Conservation (phyloP, 2,888 invertebrate genomes). For the Seira sanloemensis region DNA sequence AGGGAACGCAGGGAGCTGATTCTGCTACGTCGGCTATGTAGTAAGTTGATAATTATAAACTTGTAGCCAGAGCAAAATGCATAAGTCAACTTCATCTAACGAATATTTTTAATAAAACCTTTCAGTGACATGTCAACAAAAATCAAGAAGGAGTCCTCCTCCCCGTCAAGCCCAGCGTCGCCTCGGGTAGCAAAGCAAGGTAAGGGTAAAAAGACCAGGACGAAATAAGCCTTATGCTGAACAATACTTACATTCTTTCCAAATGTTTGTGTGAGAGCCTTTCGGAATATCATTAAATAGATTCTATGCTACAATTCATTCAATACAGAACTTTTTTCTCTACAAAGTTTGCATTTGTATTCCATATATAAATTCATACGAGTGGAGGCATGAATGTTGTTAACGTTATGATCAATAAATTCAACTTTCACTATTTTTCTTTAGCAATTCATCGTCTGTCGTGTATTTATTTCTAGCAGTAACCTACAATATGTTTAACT, state of each 20-base stretch:
- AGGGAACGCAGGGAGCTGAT: constrained; percentile 92
- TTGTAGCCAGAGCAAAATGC: too few relatives aligned
- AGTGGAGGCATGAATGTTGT: too few relatives aligned
- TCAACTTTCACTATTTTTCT: neutral
- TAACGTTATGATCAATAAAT: neutral
- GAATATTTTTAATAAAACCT: neutral
- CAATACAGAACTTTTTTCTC: neutral
- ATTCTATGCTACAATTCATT: too few relatives aligned
- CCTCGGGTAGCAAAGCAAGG: constrained; percentile 82
- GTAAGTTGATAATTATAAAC: too few relatives aligned
- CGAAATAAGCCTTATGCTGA: constrained; percentile 74
- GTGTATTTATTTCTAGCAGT: too few relatives aligned
- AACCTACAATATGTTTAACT: too few relatives aligned
- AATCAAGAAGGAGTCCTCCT: constrained; percentile 48
- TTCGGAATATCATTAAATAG: too few relatives aligned
- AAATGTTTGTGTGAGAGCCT: neutral
- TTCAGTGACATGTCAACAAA: constrained; percentile 72
- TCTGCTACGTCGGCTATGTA: constrained; percentile 88
- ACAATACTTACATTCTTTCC: neutral
- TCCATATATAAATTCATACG: too few relatives aligned
- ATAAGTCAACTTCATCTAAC: neutral
- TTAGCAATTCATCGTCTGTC: too few relatives aligned
- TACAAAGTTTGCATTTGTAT: neutral
- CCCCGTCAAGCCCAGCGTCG: constrained; percentile 78
- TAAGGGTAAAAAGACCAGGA: constrained; percentile 85